A percentile compares a stretch with the other conserved stretches of the same genome.
These are phyloP conservation scores for Goniozus legneri DNA, from an alignment of 1,140 invertebrate genomes.

Conservation along the genomic window DNA sequence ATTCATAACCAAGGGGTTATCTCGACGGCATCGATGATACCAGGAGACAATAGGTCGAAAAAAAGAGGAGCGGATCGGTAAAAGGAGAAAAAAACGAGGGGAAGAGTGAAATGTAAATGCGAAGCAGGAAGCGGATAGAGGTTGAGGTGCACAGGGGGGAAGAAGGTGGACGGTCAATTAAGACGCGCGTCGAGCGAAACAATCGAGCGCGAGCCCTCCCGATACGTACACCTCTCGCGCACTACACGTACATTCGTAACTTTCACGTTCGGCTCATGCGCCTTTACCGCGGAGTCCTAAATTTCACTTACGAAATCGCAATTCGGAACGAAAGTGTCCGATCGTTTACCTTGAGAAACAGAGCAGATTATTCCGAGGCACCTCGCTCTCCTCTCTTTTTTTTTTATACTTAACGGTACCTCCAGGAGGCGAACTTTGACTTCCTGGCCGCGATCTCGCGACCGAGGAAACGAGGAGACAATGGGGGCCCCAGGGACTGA, in stretches of 20 bases:
- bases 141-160: not conserved
- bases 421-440: not conserved
- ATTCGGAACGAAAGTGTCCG: conserved; percentile 43
- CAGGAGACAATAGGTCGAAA: too few relatives aligned
- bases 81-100: too few relatives aligned
- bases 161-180: not conserved
- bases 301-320: conserved; percentile 45
- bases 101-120: too few relatives aligned
- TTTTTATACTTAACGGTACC: conserved; percentile 7
- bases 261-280: conserved; percentile 38
- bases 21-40: too few relatives aligned
- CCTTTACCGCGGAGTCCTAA: conserved; percentile 30
- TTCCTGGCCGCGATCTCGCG: too few relatives aligned
- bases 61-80: too few relatives aligned
- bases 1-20: too few relatives aligned
- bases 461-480: too few relatives aligned
- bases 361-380: conserved; percentile 32
- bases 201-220: not conserved
- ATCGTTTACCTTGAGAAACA: conserved; percentile 41
- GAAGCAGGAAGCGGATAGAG: too few relatives aligned
- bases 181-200: not conserved
- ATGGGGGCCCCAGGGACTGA: too few relatives aligned
- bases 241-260: conserved; percentile 6
- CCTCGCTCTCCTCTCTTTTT: conserved; percentile 14
- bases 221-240: too few relatives aligned